Percentiles rank a stretch among this genome's conserved stretches.
Conservation (phyloP, 2,113 vertebrate species). For the Gadus macrocephalus region DNA sequence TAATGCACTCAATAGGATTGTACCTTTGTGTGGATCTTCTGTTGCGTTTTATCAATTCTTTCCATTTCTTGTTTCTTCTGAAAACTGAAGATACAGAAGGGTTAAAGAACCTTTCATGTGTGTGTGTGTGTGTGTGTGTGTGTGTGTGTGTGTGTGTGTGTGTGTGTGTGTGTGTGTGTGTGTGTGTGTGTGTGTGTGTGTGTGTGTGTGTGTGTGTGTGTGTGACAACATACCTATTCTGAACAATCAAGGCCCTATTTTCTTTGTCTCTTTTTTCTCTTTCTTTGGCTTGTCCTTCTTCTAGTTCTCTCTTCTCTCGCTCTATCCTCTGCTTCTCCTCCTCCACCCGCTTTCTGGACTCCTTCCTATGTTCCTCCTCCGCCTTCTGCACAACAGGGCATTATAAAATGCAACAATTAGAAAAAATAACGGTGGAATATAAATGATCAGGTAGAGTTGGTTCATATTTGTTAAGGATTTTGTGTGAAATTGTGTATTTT, state of each 20-base stretch:
- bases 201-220: not conserved
- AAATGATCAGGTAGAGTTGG: too few species aligned
- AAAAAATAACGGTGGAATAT: too few species aligned
- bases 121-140: not conserved
- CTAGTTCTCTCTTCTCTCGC: constrained; percentile 72
- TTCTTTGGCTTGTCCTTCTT: constrained; percentile 70
- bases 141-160: constrained; percentile 5
- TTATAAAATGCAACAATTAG: not conserved
- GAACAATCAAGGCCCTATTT: constrained; percentile 47
- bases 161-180: not conserved
- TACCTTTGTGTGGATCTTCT: not conserved
- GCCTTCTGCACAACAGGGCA: constrained; percentile 73
- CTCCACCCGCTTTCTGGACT: constrained; percentile 70
- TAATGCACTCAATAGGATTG: not conserved
- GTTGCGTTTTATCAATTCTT: constrained; percentile 30
- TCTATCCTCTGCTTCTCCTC: constrained; percentile 72
- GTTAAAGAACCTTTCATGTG: not conserved
- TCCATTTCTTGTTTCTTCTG: constrained; percentile 56
- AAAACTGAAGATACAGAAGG: not conserved
- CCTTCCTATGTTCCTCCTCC: constrained; percentile 73
- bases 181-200: constrained; percentile 6
- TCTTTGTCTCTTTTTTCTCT: not conserved
- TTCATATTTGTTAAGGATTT: too few species aligned
- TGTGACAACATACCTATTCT: constrained; percentile 63
- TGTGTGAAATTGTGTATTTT: not conserved